A percentile compares a stretch with the other conserved stretches of the same genome.
phyloP scores from a whole-genome alignment of 92 coral and sea anemone species.

The Actinostola sp. region DNA sequence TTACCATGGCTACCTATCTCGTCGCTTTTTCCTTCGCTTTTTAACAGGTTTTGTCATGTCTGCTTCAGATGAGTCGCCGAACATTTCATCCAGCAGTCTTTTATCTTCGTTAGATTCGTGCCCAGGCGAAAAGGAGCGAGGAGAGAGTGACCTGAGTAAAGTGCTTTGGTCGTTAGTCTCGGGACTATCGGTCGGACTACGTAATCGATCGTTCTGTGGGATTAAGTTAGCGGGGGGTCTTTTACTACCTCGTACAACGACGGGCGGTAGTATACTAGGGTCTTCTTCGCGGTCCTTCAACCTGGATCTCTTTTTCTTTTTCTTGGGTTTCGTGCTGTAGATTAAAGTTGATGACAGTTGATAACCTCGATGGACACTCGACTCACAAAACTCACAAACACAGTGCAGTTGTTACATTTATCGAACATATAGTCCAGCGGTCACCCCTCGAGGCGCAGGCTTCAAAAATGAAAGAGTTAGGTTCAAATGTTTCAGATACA shows the following conservation, averaged over 20 bases:
- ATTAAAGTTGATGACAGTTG: not conserved
- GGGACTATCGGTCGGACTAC: constrained; percentile 2
- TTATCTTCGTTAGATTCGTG: constrained; percentile 16
- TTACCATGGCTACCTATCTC: too few species aligned
- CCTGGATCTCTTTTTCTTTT: constrained; percentile 30
- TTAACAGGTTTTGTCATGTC: constrained; percentile 38
- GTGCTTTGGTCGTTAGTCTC: not conserved
- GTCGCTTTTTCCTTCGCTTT: constrained; percentile 15
- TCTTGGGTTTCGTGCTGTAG: not conserved
- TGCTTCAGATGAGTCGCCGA: constrained; percentile 59
- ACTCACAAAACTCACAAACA: too few species aligned
- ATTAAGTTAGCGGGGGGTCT: not conserved
- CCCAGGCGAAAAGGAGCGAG: constrained; percentile 26
- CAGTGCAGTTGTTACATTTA: too few species aligned
- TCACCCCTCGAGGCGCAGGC: too few species aligned
- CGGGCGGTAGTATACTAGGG: constrained; percentile 19
- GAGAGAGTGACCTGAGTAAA: constrained; percentile 18
- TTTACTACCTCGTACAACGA: constrained; percentile 17
- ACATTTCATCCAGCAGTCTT: constrained; percentile 58
- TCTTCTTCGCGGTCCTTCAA: constrained; percentile 14
- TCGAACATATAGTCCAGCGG: too few species aligned
- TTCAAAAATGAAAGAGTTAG: too few species aligned
- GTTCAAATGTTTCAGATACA: too few species aligned
- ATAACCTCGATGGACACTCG: not conserved
- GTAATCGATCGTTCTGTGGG: not conserved